Evolutionary conservation across 2,113 vertebrate genomes (phyloP), one percentile per base, ranked within the genome.

Genomic region (Archilochus colubris): DNA sequence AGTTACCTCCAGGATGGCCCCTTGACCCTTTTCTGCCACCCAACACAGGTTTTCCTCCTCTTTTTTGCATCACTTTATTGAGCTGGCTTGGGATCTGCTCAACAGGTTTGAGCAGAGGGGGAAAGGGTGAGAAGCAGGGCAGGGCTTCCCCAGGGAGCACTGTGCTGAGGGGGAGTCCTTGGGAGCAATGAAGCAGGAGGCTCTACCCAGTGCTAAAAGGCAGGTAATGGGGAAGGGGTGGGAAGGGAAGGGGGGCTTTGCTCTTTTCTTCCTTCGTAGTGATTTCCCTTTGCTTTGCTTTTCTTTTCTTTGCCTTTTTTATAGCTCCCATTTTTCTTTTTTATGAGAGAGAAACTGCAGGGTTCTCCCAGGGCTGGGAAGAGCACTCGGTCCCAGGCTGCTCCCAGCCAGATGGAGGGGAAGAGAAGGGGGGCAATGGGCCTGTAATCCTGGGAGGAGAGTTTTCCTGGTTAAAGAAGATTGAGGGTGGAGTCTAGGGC

Each of bases 241-340:
- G n/a, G 31, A 48, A 79, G 51, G 73, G 36, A 79, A 57, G 67
- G 85, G 93, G 75, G 68, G 61, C 76, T 95, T 93, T 94, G 88
- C 94, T 93, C 89, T 95, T 95, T 96, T 91, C 89, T 86, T 89
- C 82, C 68, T 86, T 95, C 0, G 4, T 76, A 77, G 48, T 64
- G 88, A 91, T 88, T 97, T 94, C 57, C 79, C 91, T 93, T 88
- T 83, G 48, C 92, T 91, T 95, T 95, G 6, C 91, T 96, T 97
- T 85, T 75, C 93, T 96, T 95, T 94, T 78, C 92, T 94, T 94
- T 88, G 43, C 86, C 79, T 95, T 95, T 93, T 95, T 95, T 96
- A 97, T 87, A 91, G 94, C 89, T 94, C 93, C 78, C 87, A 96
- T 97, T 96, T 96, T 97, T 96, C 94, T 96, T 95, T 91, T 95